Evolutionary conservation across 2,797 vertebrate species (phyloP).

Genomic region (Chlorospingus semifuscus): DNA sequence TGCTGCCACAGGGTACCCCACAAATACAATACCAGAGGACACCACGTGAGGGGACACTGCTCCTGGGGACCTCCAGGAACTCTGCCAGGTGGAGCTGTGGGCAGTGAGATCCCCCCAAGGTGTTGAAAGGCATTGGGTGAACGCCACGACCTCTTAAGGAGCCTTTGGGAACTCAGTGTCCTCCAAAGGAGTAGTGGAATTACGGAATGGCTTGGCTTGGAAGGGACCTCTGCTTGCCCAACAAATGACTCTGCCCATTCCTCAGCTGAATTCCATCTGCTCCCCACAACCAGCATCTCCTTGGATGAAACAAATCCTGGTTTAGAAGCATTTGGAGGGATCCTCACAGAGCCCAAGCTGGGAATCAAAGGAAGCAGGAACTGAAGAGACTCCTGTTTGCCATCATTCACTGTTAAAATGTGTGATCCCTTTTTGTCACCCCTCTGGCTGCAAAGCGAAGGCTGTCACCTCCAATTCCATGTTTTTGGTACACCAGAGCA

Average conservation of each 20-base stretch:
- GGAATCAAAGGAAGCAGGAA: neutral
- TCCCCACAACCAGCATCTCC: neutral
- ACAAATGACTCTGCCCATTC: neutral
- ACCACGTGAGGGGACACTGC: neutral
- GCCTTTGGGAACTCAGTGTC: neutral
- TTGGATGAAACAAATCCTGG: neutral
- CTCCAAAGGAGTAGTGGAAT: neutral
- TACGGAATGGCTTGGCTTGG: neutral
- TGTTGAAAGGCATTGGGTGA: rapidly evolving
- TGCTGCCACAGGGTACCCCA: neutral
- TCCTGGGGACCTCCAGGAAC: neutral
- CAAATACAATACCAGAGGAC: neutral
- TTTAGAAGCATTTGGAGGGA: neutral
- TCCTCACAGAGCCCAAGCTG: neutral
- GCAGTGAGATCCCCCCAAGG: neutral
- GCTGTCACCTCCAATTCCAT: neutral
- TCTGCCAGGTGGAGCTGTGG: neutral
- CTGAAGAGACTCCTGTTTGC: neutral
- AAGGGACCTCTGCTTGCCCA: neutral
- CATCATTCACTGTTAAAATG: neutral
- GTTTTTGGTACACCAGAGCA: neutral
- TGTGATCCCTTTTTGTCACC: neutral
- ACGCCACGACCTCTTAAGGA: rapidly evolving
- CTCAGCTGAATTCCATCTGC: neutral
- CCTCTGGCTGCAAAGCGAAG: neutral